Base-by-base conservation (phyloP, 2,888 invertebrate species). In the Coleophora flavipennella region DNA sequence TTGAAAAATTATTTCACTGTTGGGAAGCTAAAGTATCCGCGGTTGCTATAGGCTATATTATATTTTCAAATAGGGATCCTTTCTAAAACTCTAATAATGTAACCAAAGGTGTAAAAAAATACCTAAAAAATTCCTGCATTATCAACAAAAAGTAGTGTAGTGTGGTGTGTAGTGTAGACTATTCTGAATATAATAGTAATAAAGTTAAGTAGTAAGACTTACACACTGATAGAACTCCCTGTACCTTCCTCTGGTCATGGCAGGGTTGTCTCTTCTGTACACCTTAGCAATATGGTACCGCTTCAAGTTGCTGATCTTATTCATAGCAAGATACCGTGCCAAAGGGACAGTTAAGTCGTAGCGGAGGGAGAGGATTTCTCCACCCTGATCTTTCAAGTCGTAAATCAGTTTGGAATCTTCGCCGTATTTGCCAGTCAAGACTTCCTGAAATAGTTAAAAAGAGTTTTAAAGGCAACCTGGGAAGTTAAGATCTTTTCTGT, bases 141-240 rank as follows among this genome's bases (percentile, higher is more conserved):
- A n/a, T n/a, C n/a, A n/a, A n/a, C n/a, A n/a, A n/a, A n/a, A n/a
- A n/a, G n/a, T n/a, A n/a, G n/a, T n/a, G n/a, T n/a, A n/a, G n/a
- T n/a, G n/a, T n/a, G n/a, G n/a, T n/a, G n/a, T n/a, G n/a, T n/a
- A n/a, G n/a, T n/a, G n/a, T n/a, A n/a, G n/a, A n/a, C n/a, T n/a
- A n/a, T n/a, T n/a, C n/a, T n/a, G n/a, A n/a, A n/a, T n/a, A n/a
- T n/a, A n/a, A n/a, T n/a, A n/a, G n/a, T n/a, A n/a, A n/a, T 35
- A 26, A 25, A 28, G 11, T 11, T 33, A 8, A 12, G 3, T 12
- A 4, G 10, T 1, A 7, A 13, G 25, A 91, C 95, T 90, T 87
- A 97, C 97, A 85, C 99, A 99, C 83, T 99, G 99, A 83, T 97
- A 99, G 81, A 99, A 99, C 73, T 99, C 99, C 50, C 99, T 87